phyloP scores from a whole-genome alignment of 2,113 vertebrate species.

The Notothenia rossii region DNA sequence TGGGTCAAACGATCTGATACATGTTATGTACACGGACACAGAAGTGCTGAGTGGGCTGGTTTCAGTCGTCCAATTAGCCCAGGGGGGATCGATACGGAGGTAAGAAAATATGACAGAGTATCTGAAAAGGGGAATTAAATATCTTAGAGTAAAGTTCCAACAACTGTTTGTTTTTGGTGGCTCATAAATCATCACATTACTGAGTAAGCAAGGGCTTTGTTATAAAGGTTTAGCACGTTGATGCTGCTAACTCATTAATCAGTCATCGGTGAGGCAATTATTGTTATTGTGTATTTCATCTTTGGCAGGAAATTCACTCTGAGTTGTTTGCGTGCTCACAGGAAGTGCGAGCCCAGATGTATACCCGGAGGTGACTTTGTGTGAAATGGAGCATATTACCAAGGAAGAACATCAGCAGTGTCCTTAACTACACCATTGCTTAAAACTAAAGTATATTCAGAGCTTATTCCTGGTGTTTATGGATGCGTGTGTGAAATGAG shows the following conservation, averaged over 20 bases:
- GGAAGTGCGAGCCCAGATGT: conserved; percentile 28
- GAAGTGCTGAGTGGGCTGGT: conserved; percentile 20
- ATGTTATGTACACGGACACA: neutral
- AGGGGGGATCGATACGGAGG: neutral
- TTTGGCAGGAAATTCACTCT: conserved; percentile 14
- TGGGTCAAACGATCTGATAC: conserved; percentile 10
- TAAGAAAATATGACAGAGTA: neutral
- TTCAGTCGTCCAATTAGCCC: conserved; percentile 14
- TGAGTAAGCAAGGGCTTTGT: neutral
- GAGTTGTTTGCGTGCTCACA: conserved; percentile 15
- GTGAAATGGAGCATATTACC: conserved; percentile 37
- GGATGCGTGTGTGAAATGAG: neutral
- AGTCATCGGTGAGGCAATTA: conserved; percentile 28
- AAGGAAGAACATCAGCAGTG: conserved; percentile 4
- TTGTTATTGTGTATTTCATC: conserved; percentile 49
- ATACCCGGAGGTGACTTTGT: conserved; percentile 37
- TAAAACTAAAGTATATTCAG: neutral
- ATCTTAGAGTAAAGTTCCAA: neutral
- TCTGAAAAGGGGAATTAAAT: neutral
- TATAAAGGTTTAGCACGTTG: conserved; percentile 1
- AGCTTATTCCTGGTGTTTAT: conserved; percentile 7
- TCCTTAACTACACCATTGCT: neutral
- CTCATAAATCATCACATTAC: neutral
- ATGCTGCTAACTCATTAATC: conserved; percentile 8
- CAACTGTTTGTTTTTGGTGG: neutral